Conservation (phyloP, 2,113 vertebrate species). For the Microcebus griseorufus region DNA sequence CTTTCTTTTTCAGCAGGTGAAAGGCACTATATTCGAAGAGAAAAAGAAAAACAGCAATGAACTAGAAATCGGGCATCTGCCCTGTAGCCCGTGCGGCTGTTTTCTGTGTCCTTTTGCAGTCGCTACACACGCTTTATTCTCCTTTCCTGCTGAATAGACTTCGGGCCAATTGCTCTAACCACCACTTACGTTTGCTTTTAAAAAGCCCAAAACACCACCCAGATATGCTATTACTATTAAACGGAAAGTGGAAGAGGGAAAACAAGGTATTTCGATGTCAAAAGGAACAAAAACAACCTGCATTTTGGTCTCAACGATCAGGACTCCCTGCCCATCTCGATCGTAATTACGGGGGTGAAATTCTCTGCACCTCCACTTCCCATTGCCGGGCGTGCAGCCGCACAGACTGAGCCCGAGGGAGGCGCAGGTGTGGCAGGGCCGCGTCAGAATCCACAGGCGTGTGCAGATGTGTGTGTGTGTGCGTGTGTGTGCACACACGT, state of each 20-base stretch:
- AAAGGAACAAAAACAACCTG: conserved; percentile 28
- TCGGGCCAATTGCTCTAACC: background rate
- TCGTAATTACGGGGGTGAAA: background rate
- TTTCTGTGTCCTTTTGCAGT: background rate
- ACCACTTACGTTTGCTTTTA: conserved; percentile 10
- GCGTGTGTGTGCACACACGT: background rate
- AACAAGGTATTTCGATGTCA: conserved; percentile 24
- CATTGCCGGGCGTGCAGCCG: background rate
- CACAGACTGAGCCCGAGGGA: background rate
- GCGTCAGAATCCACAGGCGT: background rate
- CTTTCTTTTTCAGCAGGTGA: background rate
- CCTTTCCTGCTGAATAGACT: background rate
- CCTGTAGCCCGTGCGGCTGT: background rate
- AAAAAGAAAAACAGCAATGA: background rate
- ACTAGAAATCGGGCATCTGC: background rate
- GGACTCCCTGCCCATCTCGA: background rate
- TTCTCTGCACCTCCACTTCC: background rate
- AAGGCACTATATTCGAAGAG: background rate
- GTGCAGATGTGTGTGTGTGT: background rate
- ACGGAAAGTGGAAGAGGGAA: conserved; percentile 18
- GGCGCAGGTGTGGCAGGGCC: background rate
- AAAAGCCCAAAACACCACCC: background rate
- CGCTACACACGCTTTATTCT: background rate
- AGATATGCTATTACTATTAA: conserved; percentile 12
- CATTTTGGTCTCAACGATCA: conserved; percentile 20